Evolutionary conservation across 2,888 invertebrate genomes (phyloP).

Genomic region (Pterobdella sp.): DNA sequence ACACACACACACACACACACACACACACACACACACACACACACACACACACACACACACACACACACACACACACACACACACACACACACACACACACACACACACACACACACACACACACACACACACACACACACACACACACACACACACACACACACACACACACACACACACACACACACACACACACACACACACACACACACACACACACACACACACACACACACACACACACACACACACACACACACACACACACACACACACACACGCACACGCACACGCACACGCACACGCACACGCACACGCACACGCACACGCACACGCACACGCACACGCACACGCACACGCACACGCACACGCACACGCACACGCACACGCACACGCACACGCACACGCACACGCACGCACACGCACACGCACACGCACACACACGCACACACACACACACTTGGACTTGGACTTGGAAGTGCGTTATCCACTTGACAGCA

Average conservation of each 20-base stretch:
- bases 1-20: constrained; percentile 2
- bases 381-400: neutral
- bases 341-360: neutral
- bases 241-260: constrained; percentile 4
- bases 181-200: neutral
- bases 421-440: neutral
- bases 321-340: neutral
- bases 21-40: constrained; percentile 14
- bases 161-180: neutral
- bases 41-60: constrained; percentile 20
- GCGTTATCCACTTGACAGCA: too few relatives aligned
- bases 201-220: constrained; percentile 4
- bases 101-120: neutral
- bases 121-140: constrained; percentile 5
- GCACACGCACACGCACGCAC: neutral
- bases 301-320: neutral
- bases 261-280: constrained; percentile 4
- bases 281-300: neutral
- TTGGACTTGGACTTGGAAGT: too few relatives aligned
- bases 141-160: constrained; percentile 2
- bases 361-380: neutral
- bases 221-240: constrained; percentile 4
- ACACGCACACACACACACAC: neutral
- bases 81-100: neutral
- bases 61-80: constrained; percentile 5